Percentiles rank a stretch among this genome's conserved stretches.
Conservation (phyloP, 2,113 vertebrate species). For the Eretmochelys imbricata region DNA sequence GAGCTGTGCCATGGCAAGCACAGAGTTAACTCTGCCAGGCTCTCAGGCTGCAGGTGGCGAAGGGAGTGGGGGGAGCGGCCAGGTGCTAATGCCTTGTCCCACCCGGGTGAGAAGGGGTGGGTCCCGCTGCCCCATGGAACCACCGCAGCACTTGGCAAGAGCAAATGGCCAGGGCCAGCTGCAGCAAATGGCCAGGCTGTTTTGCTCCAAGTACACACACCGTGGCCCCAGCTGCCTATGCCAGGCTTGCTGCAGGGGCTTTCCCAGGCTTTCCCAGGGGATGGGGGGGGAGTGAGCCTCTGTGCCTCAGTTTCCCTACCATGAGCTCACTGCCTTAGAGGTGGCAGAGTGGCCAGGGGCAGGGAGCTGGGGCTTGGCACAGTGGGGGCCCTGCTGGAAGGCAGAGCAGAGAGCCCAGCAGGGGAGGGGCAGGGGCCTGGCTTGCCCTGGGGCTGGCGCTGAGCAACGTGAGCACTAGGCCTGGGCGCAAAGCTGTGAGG, state of each 20-base stretch:
- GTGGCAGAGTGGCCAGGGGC: too few species aligned
- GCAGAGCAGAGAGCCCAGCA: too few species aligned
- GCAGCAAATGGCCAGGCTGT: neutral
- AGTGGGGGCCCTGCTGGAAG: too few species aligned
- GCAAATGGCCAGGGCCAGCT: constrained; percentile 60
- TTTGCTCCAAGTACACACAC: too few species aligned
- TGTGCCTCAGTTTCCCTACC: neutral
- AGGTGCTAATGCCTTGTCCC: constrained; percentile 40
- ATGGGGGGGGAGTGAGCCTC: too few species aligned
- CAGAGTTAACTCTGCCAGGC: constrained; percentile 42
- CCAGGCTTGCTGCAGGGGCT: neutral
- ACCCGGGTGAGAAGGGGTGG: neutral
- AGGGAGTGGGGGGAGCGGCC: constrained; percentile 1
- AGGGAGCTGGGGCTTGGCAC: too few species aligned
- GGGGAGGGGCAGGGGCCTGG: neutral
- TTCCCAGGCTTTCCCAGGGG: too few species aligned
- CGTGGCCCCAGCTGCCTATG: too few species aligned
- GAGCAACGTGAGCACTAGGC: too few species aligned
- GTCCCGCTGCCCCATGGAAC: neutral
- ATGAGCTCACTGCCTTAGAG: too few species aligned
- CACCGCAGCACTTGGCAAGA: neutral
- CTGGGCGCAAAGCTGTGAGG: too few species aligned
- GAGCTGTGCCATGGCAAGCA: accelerated
- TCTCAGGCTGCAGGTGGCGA: constrained; percentile 45
- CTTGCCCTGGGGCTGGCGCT: neutral